These are phyloP conservation scores for Psylliodes chrysocephalus DNA, from an alignment of 2,888 invertebrate species.

Conservation along the genomic window DNA sequence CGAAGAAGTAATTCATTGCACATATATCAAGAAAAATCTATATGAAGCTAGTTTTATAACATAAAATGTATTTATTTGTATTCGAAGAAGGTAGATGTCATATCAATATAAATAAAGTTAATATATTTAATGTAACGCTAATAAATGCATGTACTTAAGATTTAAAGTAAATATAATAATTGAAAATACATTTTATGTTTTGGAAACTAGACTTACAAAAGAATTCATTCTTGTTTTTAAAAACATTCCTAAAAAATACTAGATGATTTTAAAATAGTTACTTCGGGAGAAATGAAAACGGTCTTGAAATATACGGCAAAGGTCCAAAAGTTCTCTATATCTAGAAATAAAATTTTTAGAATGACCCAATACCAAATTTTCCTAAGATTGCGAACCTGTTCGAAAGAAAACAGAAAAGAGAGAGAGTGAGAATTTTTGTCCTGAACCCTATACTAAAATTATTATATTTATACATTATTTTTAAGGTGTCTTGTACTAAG, in stretches of 20 bases:
- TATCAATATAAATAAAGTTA: not conserved
- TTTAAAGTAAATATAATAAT: not conserved
- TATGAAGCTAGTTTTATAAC: not conserved
- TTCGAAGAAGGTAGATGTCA: not conserved
- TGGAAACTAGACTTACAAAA: slow-evolving; percentile 5
- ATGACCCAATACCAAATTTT: not conserved
- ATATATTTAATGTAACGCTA: not conserved
- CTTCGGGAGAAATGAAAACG: not conserved
- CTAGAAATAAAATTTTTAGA: not conserved
- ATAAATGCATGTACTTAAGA: not conserved
- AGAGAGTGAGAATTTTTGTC: not conserved
- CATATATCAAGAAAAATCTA: not conserved
- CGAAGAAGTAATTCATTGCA: not conserved
- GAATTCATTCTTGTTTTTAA: not conserved
- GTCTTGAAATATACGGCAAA: not conserved
- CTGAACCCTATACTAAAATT: not conserved
- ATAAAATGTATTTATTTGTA: slow-evolving; percentile 19
- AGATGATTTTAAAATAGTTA: not conserved
- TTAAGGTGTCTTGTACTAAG: not conserved
- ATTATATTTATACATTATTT: not conserved
- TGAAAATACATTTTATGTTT: slow-evolving; percentile 1
- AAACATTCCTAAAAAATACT: slow-evolving; percentile 13
- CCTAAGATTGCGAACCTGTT: not conserved
- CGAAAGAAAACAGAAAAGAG: not conserved
- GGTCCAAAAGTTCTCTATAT: not conserved